Conservation (phyloP, 1,140 invertebrate species). For the Bradysia coprophila region DNA sequence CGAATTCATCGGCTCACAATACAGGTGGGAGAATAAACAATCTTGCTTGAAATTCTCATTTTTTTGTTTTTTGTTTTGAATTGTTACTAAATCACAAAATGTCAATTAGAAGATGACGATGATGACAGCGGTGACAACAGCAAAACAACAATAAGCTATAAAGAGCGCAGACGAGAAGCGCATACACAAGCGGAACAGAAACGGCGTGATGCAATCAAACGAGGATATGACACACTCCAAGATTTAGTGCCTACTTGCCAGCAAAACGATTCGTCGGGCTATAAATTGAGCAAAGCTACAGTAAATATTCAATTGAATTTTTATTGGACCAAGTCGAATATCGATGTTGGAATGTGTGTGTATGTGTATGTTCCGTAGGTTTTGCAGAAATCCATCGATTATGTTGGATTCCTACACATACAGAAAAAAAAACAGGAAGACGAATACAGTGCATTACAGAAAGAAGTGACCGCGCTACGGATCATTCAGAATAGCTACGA, state of each 20-base stretch:
- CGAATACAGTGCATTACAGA: conserved; percentile 76
- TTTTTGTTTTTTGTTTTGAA: conserved; percentile 8
- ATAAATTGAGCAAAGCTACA: conserved; percentile 92
- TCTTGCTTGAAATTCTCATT: conserved; percentile 10
- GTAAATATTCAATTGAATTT: conserved; percentile 21
- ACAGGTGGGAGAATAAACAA: conserved; percentile 35
- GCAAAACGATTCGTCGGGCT: conserved; percentile 60
- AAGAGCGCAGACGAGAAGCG: conserved; percentile 81
- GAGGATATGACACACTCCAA: conserved; percentile 82
- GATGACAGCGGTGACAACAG: conserved; percentile 52
- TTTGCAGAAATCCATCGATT: conserved; percentile 80
- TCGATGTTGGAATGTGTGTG: too few relatives aligned
- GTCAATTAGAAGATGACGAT: conserved; percentile 77
- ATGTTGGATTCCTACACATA: conserved; percentile 76
- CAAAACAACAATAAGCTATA: conserved; percentile 66
- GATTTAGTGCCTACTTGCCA: conserved; percentile 84
- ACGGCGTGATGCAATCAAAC: conserved; percentile 89
- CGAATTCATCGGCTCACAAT: conserved; percentile 71
- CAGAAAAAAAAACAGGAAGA: conserved; percentile 88
- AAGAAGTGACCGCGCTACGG: conserved; percentile 83
- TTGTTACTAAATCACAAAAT: conserved; percentile 6
- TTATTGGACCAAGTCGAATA: too few relatives aligned
- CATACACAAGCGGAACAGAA: conserved; percentile 97
- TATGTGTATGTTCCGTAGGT: conserved; percentile 30
- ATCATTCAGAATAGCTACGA: conserved; percentile 92